These are phyloP conservation scores for Petrolisthes manimaculis DNA, from an alignment of 2,888 invertebrate species.

Conservation along the genomic window DNA sequence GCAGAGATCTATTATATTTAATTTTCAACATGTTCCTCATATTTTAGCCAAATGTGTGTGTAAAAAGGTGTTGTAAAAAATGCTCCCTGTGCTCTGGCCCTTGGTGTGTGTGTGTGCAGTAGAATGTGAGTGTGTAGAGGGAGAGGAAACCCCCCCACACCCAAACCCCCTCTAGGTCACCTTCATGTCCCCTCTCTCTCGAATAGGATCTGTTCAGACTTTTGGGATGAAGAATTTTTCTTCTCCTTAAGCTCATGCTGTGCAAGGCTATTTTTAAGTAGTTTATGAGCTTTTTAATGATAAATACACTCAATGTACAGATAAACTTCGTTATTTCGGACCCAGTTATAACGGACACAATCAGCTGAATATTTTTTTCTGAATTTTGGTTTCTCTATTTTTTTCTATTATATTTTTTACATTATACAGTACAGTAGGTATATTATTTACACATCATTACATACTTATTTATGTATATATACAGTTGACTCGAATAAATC, in stretches of 20 bases:
- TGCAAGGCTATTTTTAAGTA: not conserved
- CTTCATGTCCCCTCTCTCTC: constrained; percentile 9
- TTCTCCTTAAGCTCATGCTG: not conserved
- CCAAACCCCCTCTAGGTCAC: not conserved
- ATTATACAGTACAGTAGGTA: too few species aligned
- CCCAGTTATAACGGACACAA: too few species aligned
- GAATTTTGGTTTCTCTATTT: too few species aligned
- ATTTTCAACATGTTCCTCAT: constrained; percentile 59
- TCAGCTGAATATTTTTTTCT: too few species aligned
- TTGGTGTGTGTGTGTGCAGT: constrained; percentile 32
- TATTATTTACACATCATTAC: too few species aligned
- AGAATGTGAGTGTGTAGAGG: not conserved
- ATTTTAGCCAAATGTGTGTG: constrained; percentile 56
- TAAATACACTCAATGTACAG: too few species aligned
- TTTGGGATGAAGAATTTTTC: not conserved
- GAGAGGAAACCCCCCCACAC: not conserved
- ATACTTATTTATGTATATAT: too few species aligned
- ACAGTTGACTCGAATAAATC: too few species aligned
- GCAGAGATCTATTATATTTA: constrained; percentile 30
- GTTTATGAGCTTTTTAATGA: not conserved
- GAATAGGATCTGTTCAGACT: not conserved
- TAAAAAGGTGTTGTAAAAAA: constrained; percentile 17
- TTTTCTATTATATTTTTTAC: too few species aligned
- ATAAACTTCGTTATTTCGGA: too few species aligned
- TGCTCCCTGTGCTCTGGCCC: constrained; percentile 61